Conservation (phyloP, 2,888 invertebrate genomes). For the Scaptomyza cyrtandrae region DNA sequence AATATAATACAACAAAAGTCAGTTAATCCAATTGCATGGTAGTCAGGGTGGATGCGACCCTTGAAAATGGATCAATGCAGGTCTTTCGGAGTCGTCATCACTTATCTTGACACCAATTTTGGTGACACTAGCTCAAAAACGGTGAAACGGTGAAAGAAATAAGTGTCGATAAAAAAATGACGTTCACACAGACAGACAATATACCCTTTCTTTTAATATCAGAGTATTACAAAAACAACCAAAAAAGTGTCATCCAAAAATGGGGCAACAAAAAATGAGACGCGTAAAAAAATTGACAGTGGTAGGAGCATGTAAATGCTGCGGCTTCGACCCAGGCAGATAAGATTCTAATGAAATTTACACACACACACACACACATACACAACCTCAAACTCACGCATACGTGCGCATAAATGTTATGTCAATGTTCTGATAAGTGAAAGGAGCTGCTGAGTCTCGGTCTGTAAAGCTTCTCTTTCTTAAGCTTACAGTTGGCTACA, state of each 20-base stretch:
- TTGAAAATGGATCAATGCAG: too few species aligned
- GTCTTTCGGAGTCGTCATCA: too few species aligned
- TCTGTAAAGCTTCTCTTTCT: background rate
- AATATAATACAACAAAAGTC: background rate
- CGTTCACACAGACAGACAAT: too few species aligned
- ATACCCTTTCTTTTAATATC: constrained; percentile 1
- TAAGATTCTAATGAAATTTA: constrained; percentile 47
- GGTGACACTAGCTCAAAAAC: too few species aligned
- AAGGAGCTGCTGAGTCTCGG: too few species aligned
- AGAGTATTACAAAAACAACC: constrained; percentile 14
- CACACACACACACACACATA: constrained; percentile 16
- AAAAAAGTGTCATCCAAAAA: constrained; percentile 6
- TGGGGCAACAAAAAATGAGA: constrained; percentile 14
- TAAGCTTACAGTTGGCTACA: too few species aligned
- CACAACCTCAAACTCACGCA: background rate
- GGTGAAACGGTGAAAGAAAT: too few species aligned
- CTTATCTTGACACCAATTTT: too few species aligned
- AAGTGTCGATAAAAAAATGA: too few species aligned
- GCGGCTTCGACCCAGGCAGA: constrained; percentile 29
- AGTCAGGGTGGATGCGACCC: too few species aligned
- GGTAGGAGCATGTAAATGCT: constrained; percentile 25
- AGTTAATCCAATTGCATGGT: too few species aligned
- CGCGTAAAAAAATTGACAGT: constrained; percentile 11
- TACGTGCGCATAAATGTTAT: background rate
- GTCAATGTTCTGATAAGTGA: background rate